Evolutionary conservation across 2,888 invertebrate species (phyloP).

Genomic region (Leptopilina drosophilae): DNA sequence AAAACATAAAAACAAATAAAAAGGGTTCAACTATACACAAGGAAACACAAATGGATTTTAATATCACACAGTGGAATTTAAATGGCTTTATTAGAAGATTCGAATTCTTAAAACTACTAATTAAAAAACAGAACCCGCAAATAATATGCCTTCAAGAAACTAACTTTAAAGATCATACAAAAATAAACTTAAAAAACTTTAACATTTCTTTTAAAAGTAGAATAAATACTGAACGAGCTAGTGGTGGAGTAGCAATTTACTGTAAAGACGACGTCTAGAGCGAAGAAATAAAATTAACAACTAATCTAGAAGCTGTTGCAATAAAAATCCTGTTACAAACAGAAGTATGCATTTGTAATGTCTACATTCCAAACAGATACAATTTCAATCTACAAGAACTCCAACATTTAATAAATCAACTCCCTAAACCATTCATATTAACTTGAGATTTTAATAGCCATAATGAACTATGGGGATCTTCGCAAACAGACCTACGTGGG

Average conservation of each 20-base stretch:
- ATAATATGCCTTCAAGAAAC: slow-evolving; percentile 47
- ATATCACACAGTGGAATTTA: slow-evolving; percentile 46
- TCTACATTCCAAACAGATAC: too few species aligned
- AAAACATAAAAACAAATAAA: too few species aligned
- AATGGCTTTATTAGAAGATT: slow-evolving; percentile 32
- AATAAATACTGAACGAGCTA: slow-evolving; percentile 43
- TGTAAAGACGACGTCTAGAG: slow-evolving; percentile 43
- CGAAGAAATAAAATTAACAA: slow-evolving; percentile 44
- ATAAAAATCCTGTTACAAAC: slow-evolving; percentile 26
- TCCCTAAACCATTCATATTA: too few species aligned
- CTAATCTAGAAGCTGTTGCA: slow-evolving; percentile 55
- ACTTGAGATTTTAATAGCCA: too few species aligned
- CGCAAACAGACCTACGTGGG: too few species aligned
- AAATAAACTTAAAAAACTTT: slow-evolving; percentile 9
- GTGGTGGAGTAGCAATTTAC: slow-evolving; percentile 54
- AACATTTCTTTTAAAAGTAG: slow-evolving; percentile 44
- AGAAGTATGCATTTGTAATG: slow-evolving; percentile 42
- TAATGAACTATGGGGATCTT: too few species aligned
- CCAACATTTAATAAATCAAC: too few species aligned
- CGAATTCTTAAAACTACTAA: slow-evolving; percentile 43
- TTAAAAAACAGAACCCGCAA: neutral
- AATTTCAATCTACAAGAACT: too few species aligned
- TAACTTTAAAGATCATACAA: slow-evolving; percentile 42
- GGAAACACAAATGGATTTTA: neutral
- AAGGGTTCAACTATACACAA: neutral